Evolutionary conservation across 2,888 invertebrate species (phyloP), one percentile per base, ranked within the genome.

Genomic region (Drosophila paracracens): DNA sequence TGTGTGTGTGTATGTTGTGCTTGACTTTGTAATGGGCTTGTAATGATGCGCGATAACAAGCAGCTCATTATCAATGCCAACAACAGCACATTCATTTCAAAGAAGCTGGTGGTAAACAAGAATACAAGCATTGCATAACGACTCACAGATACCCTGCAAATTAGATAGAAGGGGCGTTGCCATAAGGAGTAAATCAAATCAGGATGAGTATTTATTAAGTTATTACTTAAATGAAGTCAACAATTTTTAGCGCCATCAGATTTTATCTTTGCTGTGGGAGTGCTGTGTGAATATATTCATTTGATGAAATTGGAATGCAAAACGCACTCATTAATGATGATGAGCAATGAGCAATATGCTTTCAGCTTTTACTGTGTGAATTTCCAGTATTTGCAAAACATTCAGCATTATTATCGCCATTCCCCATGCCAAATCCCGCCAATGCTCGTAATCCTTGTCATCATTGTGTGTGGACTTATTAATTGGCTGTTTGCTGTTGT

Each of bases 1-100:
- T 2, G 27, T n/a, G 36, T 3, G 36, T 25, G 25, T 53, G 48
- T n/a, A 10, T 53, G 43, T 51, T 69, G 48, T 61, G 73, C 74
- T 74, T 66, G 69, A 70, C 73, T 70, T 53, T 77, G 70, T 73
- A 69, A 78, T 74, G 69, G 74, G 48, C 31, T 70, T 65, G 66
- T 70, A 83, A 83, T 81, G 79, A 74, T 69, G 70, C 33, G 56
- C 52, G 74, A 83, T 81, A 74, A 70, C 59, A 56, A 52, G 43
- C 31, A 40, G 53, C 40, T 64, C 60, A 54, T 72, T 73, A 72
- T 65, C 54, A 72, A 73, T 72, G 72, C 35, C 60, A 65, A 36
- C 36, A 52, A 18, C 35, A 33, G 16, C 46, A 25, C 10, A 36
- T 27, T 18, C 36, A 54, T 50, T 48, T 29, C 16, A 35, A 52